Evolutionary conservation across 1,140 invertebrate species (phyloP), one percentile per base, ranked within the genome.

Genomic region (Contarinia nasturtii): DNA sequence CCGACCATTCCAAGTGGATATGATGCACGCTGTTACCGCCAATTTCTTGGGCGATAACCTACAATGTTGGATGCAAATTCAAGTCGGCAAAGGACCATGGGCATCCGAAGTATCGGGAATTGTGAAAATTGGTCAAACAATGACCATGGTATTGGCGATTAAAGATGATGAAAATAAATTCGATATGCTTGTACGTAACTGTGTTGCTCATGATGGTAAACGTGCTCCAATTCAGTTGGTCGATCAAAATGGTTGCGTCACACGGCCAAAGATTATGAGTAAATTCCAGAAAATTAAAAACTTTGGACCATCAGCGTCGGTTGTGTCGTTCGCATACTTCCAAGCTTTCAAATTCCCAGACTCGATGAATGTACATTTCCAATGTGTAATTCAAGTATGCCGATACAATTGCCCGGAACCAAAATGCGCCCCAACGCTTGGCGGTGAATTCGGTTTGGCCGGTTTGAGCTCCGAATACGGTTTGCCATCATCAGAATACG

Each of bases 301-400:
- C 70, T 94, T 93, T 51, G 90, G 89, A 1, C 82, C 86, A 1
- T 88, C 85, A 21, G 90, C 90, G 5, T 90, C 86, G 0, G 90
- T 93, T 0, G 84, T 94, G 1, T 88, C 86, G 44, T 94, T 91
- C 57, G 89, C 90, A 2, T 90, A 93, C 67, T 94, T 94, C 81
- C 86, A 90, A 67, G 89, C 89, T 1, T 94, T 93, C 69, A 93
- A 94, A 65, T 94, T 94, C 77, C 89, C 89, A 0, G 89, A 94
- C 61, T 91, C 86, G 11, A 93, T 93, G 89, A 91, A 93, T 58
- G 88, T 94, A 2, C 89, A 92, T 71, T 94, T 94, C 80, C 90
- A 94, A 63, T 93, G 89, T 59, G 86, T 91, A 2, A 93, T 94
- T 53, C 89, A 94, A 70, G 88, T 93, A 2, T 94, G 89, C 54